Base-by-base conservation (phyloP, 2,113 vertebrate genomes). In the Zosterops lateralis region DNA sequence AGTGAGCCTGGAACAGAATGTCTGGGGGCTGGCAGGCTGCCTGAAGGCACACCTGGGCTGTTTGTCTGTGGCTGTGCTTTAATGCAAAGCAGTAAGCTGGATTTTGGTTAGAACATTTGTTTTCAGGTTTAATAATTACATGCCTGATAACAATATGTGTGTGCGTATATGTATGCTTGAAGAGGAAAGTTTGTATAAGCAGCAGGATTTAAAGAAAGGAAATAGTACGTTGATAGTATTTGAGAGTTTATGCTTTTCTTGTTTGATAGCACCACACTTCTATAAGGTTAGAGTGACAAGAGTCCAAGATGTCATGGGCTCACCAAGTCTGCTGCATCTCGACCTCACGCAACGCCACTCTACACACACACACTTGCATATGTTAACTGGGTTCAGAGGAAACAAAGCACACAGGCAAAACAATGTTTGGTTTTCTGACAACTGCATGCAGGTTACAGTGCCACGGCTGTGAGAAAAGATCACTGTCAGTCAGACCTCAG, bases 271-370 rank as follows among this genome's bases (percentile, higher is more conserved):
- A 92, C 79, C 66, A 65, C 25, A 6, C 6, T 71, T 81, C 34
- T 1, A 1, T 10, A 45, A 64, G 54, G 50, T 73, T 45, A 44
- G 48, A 71, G 65, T 61, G 54, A 38, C 54, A 29, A 19, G 54
- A 92, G 66, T 51, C 77, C 2, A 8, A 34, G 67, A 24, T 61
- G 21, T 47, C 40, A 25, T 2, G 31, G 75, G 65, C 58, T 87
- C 62, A 19, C 44, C 16, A 16, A 45, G 25, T 22, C 64, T 92
- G 74, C 80, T 88, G 76, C 61, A 58, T 17, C 62, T 76, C 7
- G 6, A 40, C 60, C 57, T 77, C 53, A 56, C 0, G 0, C 14
- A 14, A 9, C 53, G 31, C 67, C 0, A 1, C 65, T 81, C 15
- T 17, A 60, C 36, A 56, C 45, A 32, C 42, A 51, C 42, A 21